Conservation (phyloP, 2,888 invertebrate species). For the Microctonus brassicae region DNA sequence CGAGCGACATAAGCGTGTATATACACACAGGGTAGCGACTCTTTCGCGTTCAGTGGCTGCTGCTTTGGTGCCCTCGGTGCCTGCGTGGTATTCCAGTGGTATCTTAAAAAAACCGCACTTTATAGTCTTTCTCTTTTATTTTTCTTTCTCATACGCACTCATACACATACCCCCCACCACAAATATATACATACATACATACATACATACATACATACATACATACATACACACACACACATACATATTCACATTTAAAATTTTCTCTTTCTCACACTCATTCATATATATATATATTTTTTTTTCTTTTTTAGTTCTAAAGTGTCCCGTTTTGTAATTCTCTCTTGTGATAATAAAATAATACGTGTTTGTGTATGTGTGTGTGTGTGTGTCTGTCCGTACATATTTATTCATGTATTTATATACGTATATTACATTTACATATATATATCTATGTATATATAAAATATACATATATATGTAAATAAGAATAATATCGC, state of each 20-base stretch:
- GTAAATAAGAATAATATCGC: neutral
- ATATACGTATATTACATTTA: no score
- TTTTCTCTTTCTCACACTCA: neutral
- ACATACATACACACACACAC: neutral
- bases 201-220: neutral
- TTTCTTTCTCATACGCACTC: constrained; percentile 28
- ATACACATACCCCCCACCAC: no score
- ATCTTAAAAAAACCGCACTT: constrained; percentile 41
- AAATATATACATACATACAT: neutral
- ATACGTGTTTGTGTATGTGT: neutral
- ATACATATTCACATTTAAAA: no score
- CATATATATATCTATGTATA: no score
- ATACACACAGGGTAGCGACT: constrained; percentile 42
- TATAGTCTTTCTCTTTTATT: constrained; percentile 26
- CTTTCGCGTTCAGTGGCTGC: constrained; percentile 38
- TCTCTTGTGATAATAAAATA: neutral
- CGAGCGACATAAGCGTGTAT: constrained; percentile 36
- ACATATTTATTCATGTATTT: no score
- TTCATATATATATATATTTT: no score
- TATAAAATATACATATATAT: no score
- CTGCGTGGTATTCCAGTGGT: constrained; percentile 29
- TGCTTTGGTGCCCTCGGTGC: constrained; percentile 34
- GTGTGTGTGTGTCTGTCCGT: no score
- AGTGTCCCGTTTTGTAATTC: neutral
- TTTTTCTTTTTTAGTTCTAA: neutral